Base-by-base conservation (phyloP, 2,888 invertebrate species). In the Amphipoea lucens region DNA sequence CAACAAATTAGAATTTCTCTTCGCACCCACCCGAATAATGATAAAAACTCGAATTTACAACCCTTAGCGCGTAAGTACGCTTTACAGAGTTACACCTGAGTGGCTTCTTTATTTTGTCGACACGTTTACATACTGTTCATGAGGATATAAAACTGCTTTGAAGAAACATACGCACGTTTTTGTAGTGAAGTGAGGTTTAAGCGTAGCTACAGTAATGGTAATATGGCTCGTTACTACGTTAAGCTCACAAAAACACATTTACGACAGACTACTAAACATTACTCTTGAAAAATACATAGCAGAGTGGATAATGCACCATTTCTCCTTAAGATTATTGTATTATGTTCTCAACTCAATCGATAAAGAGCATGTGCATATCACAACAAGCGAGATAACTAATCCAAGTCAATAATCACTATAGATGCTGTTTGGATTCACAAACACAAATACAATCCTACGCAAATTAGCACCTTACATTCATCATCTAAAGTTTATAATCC, bases 1-100 rank as follows among this genome's bases (percentile, higher is more conserved):
- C 93, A 94, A 94, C 94, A 95, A 95, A 95, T 94, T 94, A 94
- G 92, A 93, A 94, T 93, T 92, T 92, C 91, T 88, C 90, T 88
- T 92, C 89, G 86, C 89, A 84, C 88, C 89, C 90, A 89, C 91
- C 88, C 88, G 83, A 88, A 91, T 91, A 93, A 93, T 93, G 92
- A 92, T 93, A 93, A 94, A 93, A 94, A 92, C 90, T 91, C 88
- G 91, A 92, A 93, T 93, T 93, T 88, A 92, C 91, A 90, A 86
- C 90, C 89, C 89, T 91, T 90, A 91, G 91, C 90, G 90, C 88
- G 90, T 92, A 91, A 92, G 90, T 92, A 93, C 90, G 91, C 88
- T 93, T 93, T 93, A 94, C 92, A 92, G 91, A 92, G 92, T 91
- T 92, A 89, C 89, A 91, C 90, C 88, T 92, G 91, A 93, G 92